Evolutionary conservation across 2,797 vertebrate species (phyloP).

Genomic region (Aeoliscus strigatus): DNA sequence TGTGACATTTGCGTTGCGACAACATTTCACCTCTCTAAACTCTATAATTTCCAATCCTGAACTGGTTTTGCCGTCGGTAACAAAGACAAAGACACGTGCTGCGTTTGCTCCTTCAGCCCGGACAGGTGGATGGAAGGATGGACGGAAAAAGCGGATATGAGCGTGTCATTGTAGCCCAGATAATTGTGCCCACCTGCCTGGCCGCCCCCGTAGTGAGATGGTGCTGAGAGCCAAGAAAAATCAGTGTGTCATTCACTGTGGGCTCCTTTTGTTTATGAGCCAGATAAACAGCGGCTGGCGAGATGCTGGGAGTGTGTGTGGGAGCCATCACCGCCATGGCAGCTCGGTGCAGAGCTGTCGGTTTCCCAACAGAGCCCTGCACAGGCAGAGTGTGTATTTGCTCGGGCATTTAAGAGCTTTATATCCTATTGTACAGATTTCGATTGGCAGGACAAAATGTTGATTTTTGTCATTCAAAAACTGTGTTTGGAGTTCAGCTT

Average conservation of each 20-base stretch:
- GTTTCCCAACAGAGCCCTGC: too few species aligned
- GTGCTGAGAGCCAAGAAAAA: constrained; percentile 23
- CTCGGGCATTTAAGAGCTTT: constrained; percentile 5
- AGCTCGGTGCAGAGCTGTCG: constrained; percentile 23
- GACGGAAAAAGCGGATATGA: constrained; percentile 11
- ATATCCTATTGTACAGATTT: constrained; percentile 37
- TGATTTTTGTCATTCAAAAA: too few species aligned
- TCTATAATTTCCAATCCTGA: too few species aligned
- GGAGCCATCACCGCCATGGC: constrained; percentile 25
- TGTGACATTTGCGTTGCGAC: too few species aligned
- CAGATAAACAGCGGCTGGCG: constrained; percentile 38
- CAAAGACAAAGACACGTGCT: too few species aligned
- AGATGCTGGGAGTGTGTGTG: constrained; percentile 36
- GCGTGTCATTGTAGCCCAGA: constrained; percentile 14
- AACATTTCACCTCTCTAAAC: too few species aligned
- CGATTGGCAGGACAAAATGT: constrained; percentile 6
- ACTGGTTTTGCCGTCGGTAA: too few species aligned
- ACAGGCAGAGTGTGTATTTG: neutral
- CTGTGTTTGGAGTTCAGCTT: too few species aligned
- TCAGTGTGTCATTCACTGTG: constrained; percentile 35
- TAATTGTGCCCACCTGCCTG: constrained; percentile 33
- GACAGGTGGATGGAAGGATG: constrained; percentile 17
- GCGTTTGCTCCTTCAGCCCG: too few species aligned
- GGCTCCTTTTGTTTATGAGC: constrained; percentile 45
- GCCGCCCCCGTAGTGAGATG: constrained; percentile 30